Conservation (phyloP, 1,140 invertebrate genomes). For the Drosophila navojoa region DNA sequence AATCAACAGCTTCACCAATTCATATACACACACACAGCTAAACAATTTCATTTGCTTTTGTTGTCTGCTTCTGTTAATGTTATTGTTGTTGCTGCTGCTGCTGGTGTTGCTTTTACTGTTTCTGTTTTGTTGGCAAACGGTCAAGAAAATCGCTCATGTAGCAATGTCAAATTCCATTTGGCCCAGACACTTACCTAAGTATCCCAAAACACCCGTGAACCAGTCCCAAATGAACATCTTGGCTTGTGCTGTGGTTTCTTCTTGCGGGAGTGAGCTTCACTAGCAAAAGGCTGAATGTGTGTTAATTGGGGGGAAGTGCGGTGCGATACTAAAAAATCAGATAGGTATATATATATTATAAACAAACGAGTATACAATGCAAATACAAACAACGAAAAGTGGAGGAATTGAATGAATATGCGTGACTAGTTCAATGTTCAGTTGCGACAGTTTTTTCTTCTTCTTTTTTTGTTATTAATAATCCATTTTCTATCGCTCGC, state of each 20-base stretch:
- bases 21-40: slow-evolving; percentile 24
- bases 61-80: slow-evolving; percentile 28
- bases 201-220: slow-evolving; percentile 97
- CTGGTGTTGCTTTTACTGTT: slow-evolving; percentile 11
- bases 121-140: slow-evolving; percentile 72
- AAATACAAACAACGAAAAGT: slow-evolving; percentile 7
- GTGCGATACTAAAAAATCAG: slow-evolving; percentile 54
- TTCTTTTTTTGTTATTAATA: slow-evolving; percentile 26
- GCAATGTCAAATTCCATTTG: slow-evolving; percentile 61
- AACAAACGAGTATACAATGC: not conserved
- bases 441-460: slow-evolving; percentile 1
- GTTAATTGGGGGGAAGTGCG: slow-evolving; percentile 64
- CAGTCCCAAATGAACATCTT: slow-evolving; percentile 99
- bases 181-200: slow-evolving; percentile 90
- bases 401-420: slow-evolving; percentile 46
- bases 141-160: slow-evolving; percentile 63
- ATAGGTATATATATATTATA: not conserved
- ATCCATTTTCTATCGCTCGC: slow-evolving; percentile 28
- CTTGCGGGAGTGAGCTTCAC: slow-evolving; percentile 62
- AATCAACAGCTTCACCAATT: slow-evolving; percentile 20
- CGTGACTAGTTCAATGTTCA: slow-evolving; percentile 67
- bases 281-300: slow-evolving; percentile 53
- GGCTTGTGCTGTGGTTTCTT: slow-evolving; percentile 58
- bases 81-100: slow-evolving; percentile 1
- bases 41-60: slow-evolving; percentile 58